Evolutionary conservation across 2,113 vertebrate species (phyloP).

Genomic region (Sander lucioperca): DNA sequence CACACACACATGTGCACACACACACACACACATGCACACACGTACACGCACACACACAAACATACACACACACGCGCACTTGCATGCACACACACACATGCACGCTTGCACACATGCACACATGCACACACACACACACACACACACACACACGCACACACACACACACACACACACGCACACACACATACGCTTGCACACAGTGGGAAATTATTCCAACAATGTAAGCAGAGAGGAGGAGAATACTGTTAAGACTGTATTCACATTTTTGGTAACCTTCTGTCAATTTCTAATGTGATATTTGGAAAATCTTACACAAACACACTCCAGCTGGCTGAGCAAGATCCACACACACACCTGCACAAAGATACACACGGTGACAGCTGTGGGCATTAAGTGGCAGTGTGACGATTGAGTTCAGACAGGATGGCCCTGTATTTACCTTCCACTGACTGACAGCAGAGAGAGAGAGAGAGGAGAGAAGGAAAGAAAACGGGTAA

Average conservation of each 20-base stretch:
- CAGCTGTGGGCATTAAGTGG: constrained; percentile 83
- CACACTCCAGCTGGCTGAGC: background rate
- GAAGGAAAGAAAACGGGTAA: background rate
- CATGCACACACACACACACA: background rate
- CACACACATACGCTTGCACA: background rate
- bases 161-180: background rate
- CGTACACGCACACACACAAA: too few species aligned
- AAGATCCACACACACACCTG: background rate
- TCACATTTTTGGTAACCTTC: constrained; percentile 46
- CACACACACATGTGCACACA: background rate
- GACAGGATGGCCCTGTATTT: constrained; percentile 81
- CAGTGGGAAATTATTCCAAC: constrained; percentile 13
- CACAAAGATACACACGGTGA: constrained; percentile 60
- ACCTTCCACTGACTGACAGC: constrained; percentile 77
- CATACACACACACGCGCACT: too few species aligned
- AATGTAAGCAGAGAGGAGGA: constrained; percentile 24
- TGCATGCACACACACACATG: too few species aligned
- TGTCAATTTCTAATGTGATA: constrained; percentile 41
- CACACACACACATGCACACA: background rate
- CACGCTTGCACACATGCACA: too few species aligned
- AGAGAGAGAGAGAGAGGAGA: constrained; percentile 19
- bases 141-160: background rate
- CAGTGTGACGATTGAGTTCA: constrained; percentile 80
- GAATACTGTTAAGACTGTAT: constrained; percentile 31
- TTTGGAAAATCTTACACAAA: constrained; percentile 8